These are phyloP conservation scores for Seriola rivoliana DNA, from an alignment of 2,113 vertebrate genomes.

Conservation along the genomic window DNA sequence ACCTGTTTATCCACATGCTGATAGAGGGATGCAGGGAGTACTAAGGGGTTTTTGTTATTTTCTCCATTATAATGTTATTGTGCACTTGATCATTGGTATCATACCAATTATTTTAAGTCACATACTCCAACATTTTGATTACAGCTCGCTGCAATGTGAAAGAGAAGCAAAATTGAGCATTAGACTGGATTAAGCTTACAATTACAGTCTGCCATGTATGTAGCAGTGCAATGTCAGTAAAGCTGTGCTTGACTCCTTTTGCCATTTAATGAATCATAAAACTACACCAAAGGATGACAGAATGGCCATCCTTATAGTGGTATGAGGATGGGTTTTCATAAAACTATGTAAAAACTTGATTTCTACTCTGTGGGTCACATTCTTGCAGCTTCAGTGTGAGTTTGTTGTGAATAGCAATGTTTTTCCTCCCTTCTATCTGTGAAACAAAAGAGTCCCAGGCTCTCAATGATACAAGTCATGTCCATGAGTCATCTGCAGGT, in stretches of 20 bases:
- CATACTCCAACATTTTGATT: too few relatives aligned
- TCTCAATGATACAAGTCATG: conserved; percentile 14
- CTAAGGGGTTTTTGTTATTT: not conserved
- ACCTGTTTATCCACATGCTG: too few relatives aligned
- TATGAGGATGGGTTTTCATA: not conserved
- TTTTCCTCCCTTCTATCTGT: conserved; percentile 11
- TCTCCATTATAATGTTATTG: too few relatives aligned
- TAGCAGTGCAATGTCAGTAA: conserved; percentile 26
- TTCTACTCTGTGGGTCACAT: conserved; percentile 25
- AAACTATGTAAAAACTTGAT: conserved; percentile 25
- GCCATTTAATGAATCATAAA: conserved; percentile 53
- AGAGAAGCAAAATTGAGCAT: not conserved
- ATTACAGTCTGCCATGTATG: not conserved
- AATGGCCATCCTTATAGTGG: too few relatives aligned
- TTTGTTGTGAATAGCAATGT: not conserved
- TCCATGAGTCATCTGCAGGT: conserved; percentile 38
- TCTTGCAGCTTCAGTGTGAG: not conserved
- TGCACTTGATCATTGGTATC: too few relatives aligned
- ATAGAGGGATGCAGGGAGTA: too few relatives aligned
- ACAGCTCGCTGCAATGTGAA: not conserved
- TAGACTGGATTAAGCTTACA: conserved; percentile 26
- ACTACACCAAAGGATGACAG: not conserved
- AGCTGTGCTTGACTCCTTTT: conserved; percentile 29
- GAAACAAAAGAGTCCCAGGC: conserved; percentile 15
- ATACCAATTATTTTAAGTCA: too few relatives aligned